Percentiles rank a stretch among this genome's conserved stretches.
phyloP scores from a whole-genome alignment of 2,888 invertebrate species.

The Rotaria magnacalcarata region DNA sequence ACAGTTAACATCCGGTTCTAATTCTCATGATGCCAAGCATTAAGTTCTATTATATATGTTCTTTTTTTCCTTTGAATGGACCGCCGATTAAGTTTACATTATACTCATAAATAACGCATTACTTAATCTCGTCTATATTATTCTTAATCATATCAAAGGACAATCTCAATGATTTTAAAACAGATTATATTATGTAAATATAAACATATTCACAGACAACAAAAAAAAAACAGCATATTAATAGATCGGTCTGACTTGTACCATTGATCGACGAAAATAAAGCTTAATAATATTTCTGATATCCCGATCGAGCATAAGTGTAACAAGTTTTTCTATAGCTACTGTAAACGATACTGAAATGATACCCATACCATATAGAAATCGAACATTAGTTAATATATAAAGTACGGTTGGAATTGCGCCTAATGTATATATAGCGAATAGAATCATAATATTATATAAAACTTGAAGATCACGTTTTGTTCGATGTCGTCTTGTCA shows the following conservation, averaged over 20 bases:
- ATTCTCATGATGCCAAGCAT: too few relatives aligned
- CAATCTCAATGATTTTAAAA: too few relatives aligned
- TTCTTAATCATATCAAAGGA: too few relatives aligned
- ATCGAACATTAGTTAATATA: background rate
- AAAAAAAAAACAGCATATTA: background rate
- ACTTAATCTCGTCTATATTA: too few relatives aligned
- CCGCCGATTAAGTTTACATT: too few relatives aligned
- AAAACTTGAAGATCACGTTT: conserved; percentile 4
- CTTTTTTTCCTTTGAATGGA: too few relatives aligned
- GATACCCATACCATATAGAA: background rate
- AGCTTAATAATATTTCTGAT: background rate
- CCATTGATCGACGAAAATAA: background rate
- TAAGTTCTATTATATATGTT: too few relatives aligned
- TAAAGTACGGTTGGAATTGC: background rate
- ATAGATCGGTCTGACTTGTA: background rate
- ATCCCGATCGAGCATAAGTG: background rate
- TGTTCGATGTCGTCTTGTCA: background rate
- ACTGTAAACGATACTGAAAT: background rate
- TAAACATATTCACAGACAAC: too few relatives aligned
- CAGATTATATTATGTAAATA: too few relatives aligned
- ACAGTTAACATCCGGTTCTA: too few relatives aligned
- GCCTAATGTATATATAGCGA: background rate
- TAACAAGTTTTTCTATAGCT: background rate
- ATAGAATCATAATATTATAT: conserved; percentile 7
- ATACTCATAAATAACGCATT: too few relatives aligned